These are phyloP conservation scores for Microcebus jonahi DNA, from an alignment of 2,113 vertebrate genomes.

Conservation along the genomic window DNA sequence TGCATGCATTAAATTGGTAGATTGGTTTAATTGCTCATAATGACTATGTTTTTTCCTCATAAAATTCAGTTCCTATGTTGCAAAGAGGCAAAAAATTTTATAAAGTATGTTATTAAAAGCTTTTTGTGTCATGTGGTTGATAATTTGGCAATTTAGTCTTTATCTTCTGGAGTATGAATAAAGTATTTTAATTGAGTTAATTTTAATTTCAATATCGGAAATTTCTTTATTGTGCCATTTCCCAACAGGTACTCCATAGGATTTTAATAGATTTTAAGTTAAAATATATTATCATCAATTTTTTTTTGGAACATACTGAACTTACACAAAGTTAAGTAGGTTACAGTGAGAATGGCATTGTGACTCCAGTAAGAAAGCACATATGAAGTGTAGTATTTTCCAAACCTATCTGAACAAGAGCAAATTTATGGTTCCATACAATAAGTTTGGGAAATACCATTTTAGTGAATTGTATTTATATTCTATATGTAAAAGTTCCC, in stretches of 20 bases:
- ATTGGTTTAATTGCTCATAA: conserved; percentile 83
- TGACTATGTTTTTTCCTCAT: conserved; percentile 61
- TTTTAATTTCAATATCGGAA: conserved; percentile 2
- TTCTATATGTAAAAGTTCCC: neutral
- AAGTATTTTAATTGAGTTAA: conserved; percentile 68
- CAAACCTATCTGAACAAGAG: neutral
- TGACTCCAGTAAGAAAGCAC: neutral
- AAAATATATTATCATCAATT: neutral
- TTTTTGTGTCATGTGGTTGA: conserved; percentile 85
- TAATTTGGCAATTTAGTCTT: conserved; percentile 80
- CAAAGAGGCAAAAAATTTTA: conserved; percentile 71
- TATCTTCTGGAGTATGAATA: conserved; percentile 83
- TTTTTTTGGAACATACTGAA: neutral
- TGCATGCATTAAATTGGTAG: conserved; percentile 51
- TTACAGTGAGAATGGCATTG: neutral
- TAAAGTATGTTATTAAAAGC: conserved; percentile 73
- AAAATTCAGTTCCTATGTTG: conserved; percentile 77
- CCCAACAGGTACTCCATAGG: neutral
- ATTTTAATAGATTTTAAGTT: conserved; percentile 15
- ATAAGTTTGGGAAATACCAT: neutral
- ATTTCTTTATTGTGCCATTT: conserved; percentile 43
- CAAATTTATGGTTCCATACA: neutral
- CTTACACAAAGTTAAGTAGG: neutral
- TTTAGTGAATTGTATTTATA: neutral
- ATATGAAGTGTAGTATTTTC: neutral